Conservation (phyloP, 2,888 invertebrate species). For the Melolontha melolontha region DNA sequence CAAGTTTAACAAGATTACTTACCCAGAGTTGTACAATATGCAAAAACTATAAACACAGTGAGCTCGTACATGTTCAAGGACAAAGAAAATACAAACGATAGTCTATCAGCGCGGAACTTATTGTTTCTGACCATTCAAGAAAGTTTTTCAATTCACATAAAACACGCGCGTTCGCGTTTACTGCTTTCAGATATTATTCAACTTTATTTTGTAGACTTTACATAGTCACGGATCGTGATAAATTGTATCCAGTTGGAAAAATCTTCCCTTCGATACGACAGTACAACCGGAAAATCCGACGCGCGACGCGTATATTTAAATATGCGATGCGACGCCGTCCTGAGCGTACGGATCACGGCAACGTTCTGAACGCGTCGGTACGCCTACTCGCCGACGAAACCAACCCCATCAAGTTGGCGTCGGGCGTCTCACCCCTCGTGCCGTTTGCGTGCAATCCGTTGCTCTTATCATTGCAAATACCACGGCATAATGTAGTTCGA, state of each 20-base stretch:
- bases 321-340: constrained; percentile 41
- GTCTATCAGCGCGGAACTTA: neutral
- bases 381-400: constrained; percentile 50
- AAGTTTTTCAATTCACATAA: constrained; percentile 4
- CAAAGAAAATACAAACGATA: neutral
- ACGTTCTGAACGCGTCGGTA: constrained; percentile 52
- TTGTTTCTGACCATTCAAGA: constrained; percentile 1
- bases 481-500: constrained; percentile 23
- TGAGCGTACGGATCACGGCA: constrained; percentile 47
- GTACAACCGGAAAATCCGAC: constrained; percentile 6
- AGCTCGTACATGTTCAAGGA: constrained; percentile 9
- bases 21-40: constrained; percentile 18
- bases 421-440: constrained; percentile 43
- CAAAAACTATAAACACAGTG: constrained; percentile 10
- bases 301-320: constrained; percentile 17
- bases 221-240: neutral
- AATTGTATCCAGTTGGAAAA: constrained; percentile 1
- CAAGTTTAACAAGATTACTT: constrained; percentile 19
- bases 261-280: neutral
- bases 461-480: constrained; percentile 47
- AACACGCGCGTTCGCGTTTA: neutral
- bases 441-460: constrained; percentile 49
- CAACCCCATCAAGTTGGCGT: constrained; percentile 45
- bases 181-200: neutral
- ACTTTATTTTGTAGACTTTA: neutral